phyloP scores from a whole-genome alignment of 2,888 invertebrate genomes.

The Epirrita christyi region DNA sequence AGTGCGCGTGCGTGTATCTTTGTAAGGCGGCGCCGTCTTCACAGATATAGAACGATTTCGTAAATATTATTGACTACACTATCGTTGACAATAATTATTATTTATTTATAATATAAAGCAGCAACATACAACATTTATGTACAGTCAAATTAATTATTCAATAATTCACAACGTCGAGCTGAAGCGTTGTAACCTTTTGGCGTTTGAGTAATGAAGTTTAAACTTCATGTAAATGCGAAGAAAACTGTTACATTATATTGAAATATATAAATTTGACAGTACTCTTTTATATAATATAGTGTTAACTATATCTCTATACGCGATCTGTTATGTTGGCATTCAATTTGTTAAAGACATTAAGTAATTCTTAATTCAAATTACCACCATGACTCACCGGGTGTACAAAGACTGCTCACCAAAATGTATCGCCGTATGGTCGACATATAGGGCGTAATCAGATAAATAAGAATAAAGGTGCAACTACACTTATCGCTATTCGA shows the following conservation, averaged over 20 bases:
- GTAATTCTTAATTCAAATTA: not conserved
- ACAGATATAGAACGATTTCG: constrained; percentile 25
- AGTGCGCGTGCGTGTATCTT: constrained; percentile 12
- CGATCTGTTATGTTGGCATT: not conserved
- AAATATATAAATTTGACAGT: not conserved
- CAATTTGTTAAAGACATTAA: not conserved
- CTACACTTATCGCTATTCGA: no score
- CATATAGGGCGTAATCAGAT: no score
- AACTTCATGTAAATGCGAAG: constrained; percentile 18
- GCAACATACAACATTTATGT: constrained; percentile 30
- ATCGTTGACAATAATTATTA: constrained; percentile 2
- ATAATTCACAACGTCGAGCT: constrained; percentile 11
- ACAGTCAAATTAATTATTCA: constrained; percentile 19
- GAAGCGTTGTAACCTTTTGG: constrained; percentile 16
- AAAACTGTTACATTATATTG: constrained; percentile 3
- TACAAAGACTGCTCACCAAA: no score
- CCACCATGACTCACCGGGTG: no score
- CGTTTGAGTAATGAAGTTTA: constrained; percentile 16
- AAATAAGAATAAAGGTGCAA: no score
- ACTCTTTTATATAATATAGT: not conserved
- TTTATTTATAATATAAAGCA: constrained; percentile 13
- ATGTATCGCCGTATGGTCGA: no score
- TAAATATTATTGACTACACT: constrained; percentile 26
- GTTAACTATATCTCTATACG: not conserved
- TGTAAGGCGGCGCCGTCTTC: constrained; percentile 25